Base-by-base conservation (phyloP, 2,797 vertebrate genomes). In the Microchirus variegatus region DNA sequence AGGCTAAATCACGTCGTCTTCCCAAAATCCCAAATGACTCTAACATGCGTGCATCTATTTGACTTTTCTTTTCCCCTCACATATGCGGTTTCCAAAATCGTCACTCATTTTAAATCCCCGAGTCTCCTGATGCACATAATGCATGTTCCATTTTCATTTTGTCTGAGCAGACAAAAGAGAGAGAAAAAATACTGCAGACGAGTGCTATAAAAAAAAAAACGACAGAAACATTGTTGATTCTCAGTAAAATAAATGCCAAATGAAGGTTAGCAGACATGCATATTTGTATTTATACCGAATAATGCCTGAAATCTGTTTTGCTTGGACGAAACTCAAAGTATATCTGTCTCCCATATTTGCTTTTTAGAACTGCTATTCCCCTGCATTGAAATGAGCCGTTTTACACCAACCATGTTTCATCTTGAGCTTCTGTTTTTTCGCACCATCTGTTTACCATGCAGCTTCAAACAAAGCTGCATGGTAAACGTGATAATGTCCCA, bases 351-450 rank as follows among this genome's bases (percentile, higher is more conserved):
- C 18, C 19, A 13, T 45, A 53, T 37, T 56, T 10, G 38, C 14
- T 14, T 18, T 19, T 14, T 63, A 78, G 53, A 60, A 64, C 41
- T 48, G 53, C 31, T 49, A 67, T 59, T 53, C 59, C 50, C n/a
- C 48, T 61, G 59, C 51, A 78, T 82, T 75, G 63, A 75, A 80
- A 80, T 73, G 40, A 60, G 37, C 10, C 35, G 42, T 69, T 76
- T 77, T 64, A 60, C 61, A 69, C 54, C 57, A 64, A 52, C 17
- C 41, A 58, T 68, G 61, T 73, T 85, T 79, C 47, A 70, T 68
- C 67, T 56, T 18, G 35, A 72, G 62, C 47, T 36, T 60, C 13
- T 18, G 26, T 69, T 71, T 69, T 71, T 43, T 67, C 57, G 53
- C 63, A 22, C 73, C 80, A 77, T 81, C 70, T 85, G 83, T 26